A percentile compares a stretch with the other conserved stretches of the same genome.
These are phyloP conservation scores for Sardina pilchardus DNA, from an alignment of 2,113 vertebrate genomes.

Conservation along the genomic window DNA sequence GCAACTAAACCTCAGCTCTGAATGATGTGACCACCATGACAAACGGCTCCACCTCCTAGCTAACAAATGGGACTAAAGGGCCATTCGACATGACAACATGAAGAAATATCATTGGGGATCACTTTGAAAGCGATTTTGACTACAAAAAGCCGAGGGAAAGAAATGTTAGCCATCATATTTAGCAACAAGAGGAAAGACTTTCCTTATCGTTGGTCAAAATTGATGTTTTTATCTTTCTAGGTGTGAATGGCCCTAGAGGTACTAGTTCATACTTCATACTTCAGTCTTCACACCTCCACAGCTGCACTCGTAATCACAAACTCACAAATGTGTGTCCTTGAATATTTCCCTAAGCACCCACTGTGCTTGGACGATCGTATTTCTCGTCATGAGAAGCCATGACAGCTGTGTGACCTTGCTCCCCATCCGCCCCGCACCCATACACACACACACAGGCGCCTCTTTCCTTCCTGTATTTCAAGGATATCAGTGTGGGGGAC, in stretches of 20 bases:
- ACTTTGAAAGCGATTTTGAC: no score
- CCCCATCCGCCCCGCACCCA: background rate
- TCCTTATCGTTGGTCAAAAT: no score
- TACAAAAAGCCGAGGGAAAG: no score
- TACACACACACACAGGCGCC: background rate
- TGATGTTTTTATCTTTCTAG: no score
- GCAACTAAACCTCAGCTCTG: background rate
- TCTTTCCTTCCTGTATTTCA: slow-evolving; percentile 23
- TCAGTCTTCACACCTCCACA: background rate
- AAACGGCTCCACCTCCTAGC: background rate
- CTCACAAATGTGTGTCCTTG: background rate
- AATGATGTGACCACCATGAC: background rate
- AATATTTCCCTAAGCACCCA: background rate
- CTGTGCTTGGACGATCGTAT: background rate
- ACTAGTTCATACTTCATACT: background rate
- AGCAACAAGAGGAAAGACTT: no score
- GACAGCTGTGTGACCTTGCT: background rate
- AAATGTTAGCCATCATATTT: no score
- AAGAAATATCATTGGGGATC: no score
- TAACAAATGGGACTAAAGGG: no score
- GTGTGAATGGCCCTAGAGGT: background rate
- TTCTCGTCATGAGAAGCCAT: background rate
- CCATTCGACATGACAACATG: no score
- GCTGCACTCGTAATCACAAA: background rate
- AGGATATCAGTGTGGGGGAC: slow-evolving; percentile 93